Base-by-base conservation (phyloP, 2,113 vertebrate species). In the Syngnathus scovelli region DNA sequence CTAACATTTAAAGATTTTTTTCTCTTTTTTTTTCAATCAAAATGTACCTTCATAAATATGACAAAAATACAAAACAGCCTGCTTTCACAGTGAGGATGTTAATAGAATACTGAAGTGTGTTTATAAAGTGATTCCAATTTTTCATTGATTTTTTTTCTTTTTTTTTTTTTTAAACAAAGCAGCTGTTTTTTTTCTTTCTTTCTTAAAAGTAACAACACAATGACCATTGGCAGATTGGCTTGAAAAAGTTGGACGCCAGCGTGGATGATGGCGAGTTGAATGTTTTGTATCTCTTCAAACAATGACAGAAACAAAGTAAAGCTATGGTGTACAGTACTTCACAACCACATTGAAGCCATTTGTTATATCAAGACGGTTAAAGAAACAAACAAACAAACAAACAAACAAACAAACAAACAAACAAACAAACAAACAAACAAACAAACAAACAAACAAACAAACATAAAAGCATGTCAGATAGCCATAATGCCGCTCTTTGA, bases 31-130 rank as follows among this genome's bases (percentile, higher is more conserved):
- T 86, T 55, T 27, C 10, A 27, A 55, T 55, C 21, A 89, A 80
- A 91, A 89, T 91, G 92, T 92, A 92, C 91, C 91, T 92, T 92
- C 91, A 92, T 92, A 92, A 92, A 92, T 92, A 83, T 79, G 78
- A 77, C 61, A 62, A 67, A 65, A 66, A 39, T 19, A 67, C 80
- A 81, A 77, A 83, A 85, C 87, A 89, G 88, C 86, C 90, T 89
- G 90, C 83, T 89, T 90, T 92, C 91, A 92, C 91, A 92, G 89
- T 90, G 88, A 92, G 88, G 88, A 86, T 87, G 89, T 85, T 88
- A 83, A 86, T 87, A 86, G 86, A 91, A 91, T 91, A 92, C 90
- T 92, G 91, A 91, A 86, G 89, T 85, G 85, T 90, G 86, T 87
- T 88, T 83, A 89, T 89, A 90, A 90, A 90, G 85, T 89, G 86